Base-by-base conservation (phyloP, 2,888 invertebrate species). In the Mythimna vitellina region DNA sequence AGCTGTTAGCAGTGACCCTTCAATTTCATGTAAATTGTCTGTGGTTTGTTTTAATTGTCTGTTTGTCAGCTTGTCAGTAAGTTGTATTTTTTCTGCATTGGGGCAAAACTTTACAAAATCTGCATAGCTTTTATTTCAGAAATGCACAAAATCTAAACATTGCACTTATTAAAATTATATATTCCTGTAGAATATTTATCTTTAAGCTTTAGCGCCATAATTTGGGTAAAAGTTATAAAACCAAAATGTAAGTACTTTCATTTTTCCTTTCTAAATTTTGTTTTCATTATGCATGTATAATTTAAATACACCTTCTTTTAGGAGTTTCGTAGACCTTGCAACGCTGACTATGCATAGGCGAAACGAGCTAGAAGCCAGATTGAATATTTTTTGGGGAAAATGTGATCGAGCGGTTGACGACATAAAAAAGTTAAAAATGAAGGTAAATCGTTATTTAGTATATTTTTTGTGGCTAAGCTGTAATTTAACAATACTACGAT, bases 311-410 rank as follows among this genome's bases (percentile, higher is more conserved):
- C 35, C 29, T 69, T 69, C 66, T 84, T 93, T 76, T 80, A 96
- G 96, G 96, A 96, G 96, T 90, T 95, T 92, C 77, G 88, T 95
- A 57, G 93, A 95, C 73, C 89, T 96, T 9, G 94, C 93, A 25
- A 94, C 93, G 54, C 78, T 95, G 78, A 92, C 95, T 9, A 81
- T 93, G 76, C 94, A 95, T 81, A 91, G 95, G 22, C 91, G 93
- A n/a, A 91, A 91, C 71, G 96, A 95, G 76, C 86, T 96, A 85
- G 94, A 94, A 86, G 87, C 86, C n/a, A 90, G 95, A 79, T 91
- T 94, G 63, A 90, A 91, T 57, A 79, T 83, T 6, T 94, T 96
- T 78, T 72, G 89, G 10, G 87, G 89, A 58, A 95, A 94, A 93
- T 95, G 95, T 86, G 94, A 95, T 75, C 88, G 86, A 58, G 93